Evolutionary conservation across 2,113 vertebrate genomes (phyloP).

Genomic region (Corythornis vintsioides): DNA sequence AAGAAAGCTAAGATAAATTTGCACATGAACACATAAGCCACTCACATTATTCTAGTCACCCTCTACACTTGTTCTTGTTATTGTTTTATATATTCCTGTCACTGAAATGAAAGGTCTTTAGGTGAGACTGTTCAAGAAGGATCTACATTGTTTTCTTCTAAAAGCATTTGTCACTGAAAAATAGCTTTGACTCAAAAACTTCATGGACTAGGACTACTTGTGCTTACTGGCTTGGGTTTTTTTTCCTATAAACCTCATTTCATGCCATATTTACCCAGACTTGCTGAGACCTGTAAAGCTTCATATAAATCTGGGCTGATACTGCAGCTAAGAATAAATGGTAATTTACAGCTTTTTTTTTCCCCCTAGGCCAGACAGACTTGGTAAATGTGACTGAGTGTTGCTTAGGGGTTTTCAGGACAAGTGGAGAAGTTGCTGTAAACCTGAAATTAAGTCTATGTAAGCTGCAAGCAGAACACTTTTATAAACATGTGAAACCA

Average conservation of each 20-base stretch:
- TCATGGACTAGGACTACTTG: not conserved
- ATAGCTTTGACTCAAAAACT: not conserved
- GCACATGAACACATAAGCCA: not conserved
- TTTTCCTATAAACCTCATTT: not conserved
- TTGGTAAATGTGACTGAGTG: not conserved
- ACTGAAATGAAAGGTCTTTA: not conserved
- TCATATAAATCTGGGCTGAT: not conserved
- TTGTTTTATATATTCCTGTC: not conserved
- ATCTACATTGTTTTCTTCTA: not conserved
- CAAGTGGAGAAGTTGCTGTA: not conserved
- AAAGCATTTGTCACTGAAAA: not conserved
- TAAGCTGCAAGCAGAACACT: not conserved
- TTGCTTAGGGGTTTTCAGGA: not conserved
- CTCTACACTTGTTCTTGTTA: conserved; percentile 10
- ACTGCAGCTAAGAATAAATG: not conserved
- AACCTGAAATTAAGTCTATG: not conserved
- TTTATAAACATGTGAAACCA: not conserved
- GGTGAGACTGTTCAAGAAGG: not conserved
- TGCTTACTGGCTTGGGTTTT: not conserved
- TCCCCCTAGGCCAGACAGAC: not conserved
- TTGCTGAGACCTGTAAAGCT: not conserved
- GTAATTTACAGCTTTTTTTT: not conserved
- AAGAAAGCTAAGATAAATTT: conserved; percentile 24
- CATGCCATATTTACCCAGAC: not conserved
- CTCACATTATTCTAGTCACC: not conserved